Percentiles rank a stretch among this genome's conserved stretches.
Evolutionary conservation across 1,140 invertebrate genomes (phyloP).

Genomic region (Anagrus nilaparvatae): DNA sequence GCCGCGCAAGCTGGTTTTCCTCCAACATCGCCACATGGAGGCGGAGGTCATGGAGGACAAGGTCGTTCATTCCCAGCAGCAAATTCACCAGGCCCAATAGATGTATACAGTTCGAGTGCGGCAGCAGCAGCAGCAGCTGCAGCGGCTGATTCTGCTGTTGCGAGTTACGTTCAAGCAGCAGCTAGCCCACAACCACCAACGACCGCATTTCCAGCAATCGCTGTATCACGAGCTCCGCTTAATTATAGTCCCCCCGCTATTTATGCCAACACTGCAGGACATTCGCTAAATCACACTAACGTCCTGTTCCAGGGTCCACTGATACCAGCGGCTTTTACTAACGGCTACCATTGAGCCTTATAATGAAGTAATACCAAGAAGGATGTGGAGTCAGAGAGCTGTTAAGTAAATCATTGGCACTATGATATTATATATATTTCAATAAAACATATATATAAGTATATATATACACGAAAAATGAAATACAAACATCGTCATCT

Average conservation of each 20-base stretch:
- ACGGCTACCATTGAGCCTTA: conserved; percentile 81
- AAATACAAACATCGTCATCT: too few relatives aligned
- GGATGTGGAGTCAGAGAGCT: too few relatives aligned
- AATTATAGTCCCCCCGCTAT: conserved; percentile 85
- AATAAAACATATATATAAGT: too few relatives aligned
- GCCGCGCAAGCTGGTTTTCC: conserved; percentile 64
- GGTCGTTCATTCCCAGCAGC: conserved; percentile 73
- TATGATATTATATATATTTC: too few relatives aligned
- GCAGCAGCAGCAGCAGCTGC: conserved; percentile 55
- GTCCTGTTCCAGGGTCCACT: conserved; percentile 64
- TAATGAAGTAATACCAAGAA: conserved; percentile 43
- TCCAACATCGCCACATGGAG: conserved; percentile 54
- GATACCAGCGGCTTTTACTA: conserved; percentile 88
- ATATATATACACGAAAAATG: too few relatives aligned
- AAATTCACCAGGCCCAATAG: conserved; percentile 79
- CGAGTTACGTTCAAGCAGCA: conserved; percentile 77
- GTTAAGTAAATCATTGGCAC: too few relatives aligned
- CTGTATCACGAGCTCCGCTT: conserved; percentile 77
- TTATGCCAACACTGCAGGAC: too few relatives aligned
- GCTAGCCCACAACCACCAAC: conserved; percentile 80
- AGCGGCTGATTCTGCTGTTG: conserved; percentile 48
- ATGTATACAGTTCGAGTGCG: conserved; percentile 76
- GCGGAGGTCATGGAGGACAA: conserved; percentile 49
- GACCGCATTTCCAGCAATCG: conserved; percentile 76
- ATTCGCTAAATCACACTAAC: conserved; percentile 13